Percentiles rank a stretch among this genome's conserved stretches.
Evolutionary conservation across 2,888 invertebrate genomes (phyloP).

Genomic region (Micropterix aruncella): DNA sequence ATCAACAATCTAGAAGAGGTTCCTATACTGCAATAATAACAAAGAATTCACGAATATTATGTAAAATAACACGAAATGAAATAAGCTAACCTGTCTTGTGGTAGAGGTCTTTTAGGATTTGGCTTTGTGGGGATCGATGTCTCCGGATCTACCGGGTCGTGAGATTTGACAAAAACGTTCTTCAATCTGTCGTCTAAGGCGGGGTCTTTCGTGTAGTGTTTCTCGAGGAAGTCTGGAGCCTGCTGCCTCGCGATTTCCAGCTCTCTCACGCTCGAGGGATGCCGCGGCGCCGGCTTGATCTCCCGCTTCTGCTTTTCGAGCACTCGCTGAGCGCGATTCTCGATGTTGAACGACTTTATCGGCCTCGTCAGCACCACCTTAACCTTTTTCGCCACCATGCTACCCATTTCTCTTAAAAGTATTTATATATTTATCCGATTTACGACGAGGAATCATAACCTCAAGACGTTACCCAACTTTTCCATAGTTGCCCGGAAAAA

Average conservation of each 20-base stretch:
- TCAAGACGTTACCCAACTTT: no score
- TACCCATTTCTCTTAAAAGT: no score
- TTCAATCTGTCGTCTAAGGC: constrained; percentile 49
- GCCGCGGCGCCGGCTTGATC: constrained; percentile 55
- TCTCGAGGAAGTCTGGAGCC: constrained; percentile 45
- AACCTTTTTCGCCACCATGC: no score
- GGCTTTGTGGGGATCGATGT: constrained; percentile 26
- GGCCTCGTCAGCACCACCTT: constrained; percentile 43
- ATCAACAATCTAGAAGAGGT: no score
- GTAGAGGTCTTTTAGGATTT: constrained; percentile 39
- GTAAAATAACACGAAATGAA: no score
- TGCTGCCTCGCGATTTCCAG: constrained; percentile 46
- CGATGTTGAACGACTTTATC: constrained; percentile 55
- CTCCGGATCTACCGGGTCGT: constrained; percentile 32
- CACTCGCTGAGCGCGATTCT: constrained; percentile 58
- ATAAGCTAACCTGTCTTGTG: constrained; percentile 32
- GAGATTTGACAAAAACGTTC: constrained; percentile 59
- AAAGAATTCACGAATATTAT: no score
- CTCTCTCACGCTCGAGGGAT: constrained; percentile 44
- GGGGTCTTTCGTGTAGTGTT: constrained; percentile 46
- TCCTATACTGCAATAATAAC: no score
- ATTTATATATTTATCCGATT: no score
- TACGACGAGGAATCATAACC: no score
- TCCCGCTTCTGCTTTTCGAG: constrained; percentile 50
- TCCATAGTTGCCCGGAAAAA: no score